These are phyloP conservation scores for Tiaroga cobitis DNA, from an alignment of 2,797 vertebrate genomes.

Conservation along the genomic window DNA sequence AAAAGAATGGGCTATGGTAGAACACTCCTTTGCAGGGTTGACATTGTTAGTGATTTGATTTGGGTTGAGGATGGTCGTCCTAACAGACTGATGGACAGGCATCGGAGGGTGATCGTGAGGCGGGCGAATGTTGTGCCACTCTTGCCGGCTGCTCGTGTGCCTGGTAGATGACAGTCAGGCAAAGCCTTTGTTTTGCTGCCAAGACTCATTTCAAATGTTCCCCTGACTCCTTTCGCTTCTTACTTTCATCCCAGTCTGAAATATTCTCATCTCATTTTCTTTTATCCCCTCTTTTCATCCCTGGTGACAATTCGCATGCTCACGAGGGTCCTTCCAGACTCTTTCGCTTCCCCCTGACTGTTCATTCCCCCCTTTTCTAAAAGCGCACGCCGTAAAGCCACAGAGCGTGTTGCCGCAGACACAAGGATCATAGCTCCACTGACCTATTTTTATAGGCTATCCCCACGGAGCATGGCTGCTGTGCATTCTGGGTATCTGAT, in stretches of 20 bases:
- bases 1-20: slow-evolving; percentile 72
- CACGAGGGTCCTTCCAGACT: slow-evolving; percentile 32
- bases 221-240: slow-evolving; percentile 40
- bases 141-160: not conserved
- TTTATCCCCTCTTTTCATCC: slow-evolving; percentile 23
- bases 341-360: not conserved
- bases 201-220: slow-evolving; percentile 49
- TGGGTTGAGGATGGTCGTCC: slow-evolving; percentile 38
- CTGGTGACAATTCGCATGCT: slow-evolving; percentile 8
- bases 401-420: slow-evolving; percentile 35
- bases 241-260: slow-evolving; percentile 25
- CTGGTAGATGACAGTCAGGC: slow-evolving; percentile 46
- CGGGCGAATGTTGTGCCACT: slow-evolving; percentile 14
- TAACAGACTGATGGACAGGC: slow-evolving; percentile 25
- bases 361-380: slow-evolving; percentile 17
- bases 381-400: slow-evolving; percentile 11
- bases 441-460: slow-evolving; percentile 68
- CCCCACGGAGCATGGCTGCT: slow-evolving; percentile 51
- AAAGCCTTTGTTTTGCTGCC: slow-evolving; percentile 52
- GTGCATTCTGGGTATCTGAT: slow-evolving; percentile 66
- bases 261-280: slow-evolving; percentile 13
- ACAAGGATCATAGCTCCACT: slow-evolving; percentile 47
- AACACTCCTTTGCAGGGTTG: slow-evolving; percentile 48
- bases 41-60: slow-evolving; percentile 48
- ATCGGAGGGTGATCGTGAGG: slow-evolving; percentile 23